Percentiles rank a stretch among this genome's conserved stretches.
Evolutionary conservation across 2,797 vertebrate genomes (phyloP).

Genomic region (Enteromius radiatus): DNA sequence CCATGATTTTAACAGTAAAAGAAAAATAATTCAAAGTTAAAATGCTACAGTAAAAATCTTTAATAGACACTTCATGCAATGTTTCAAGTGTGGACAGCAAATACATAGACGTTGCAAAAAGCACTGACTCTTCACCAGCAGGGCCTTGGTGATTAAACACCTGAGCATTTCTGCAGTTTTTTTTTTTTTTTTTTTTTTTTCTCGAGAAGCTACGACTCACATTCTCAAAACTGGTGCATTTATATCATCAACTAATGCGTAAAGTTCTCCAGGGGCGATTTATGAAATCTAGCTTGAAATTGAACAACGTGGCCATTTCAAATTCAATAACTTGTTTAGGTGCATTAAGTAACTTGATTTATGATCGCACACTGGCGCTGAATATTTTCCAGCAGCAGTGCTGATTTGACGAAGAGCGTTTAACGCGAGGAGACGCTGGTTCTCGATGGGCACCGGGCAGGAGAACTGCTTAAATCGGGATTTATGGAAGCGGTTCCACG

Average conservation of each 20-base stretch:
- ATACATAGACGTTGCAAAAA: not conserved
- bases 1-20: no score
- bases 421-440: not conserved
- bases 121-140: not conserved
- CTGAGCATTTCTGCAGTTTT: not conserved
- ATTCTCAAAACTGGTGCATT: not conserved
- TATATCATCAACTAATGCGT: conserved; percentile 4
- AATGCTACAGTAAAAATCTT: no score
- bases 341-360: conserved; percentile 46
- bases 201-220: not conserved
- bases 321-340: conserved; percentile 9
- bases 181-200: no score
- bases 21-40: no score
- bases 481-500: conserved; percentile 56
- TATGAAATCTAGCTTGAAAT: conserved; percentile 37
- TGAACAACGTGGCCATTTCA: conserved; percentile 27
- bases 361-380: conserved; percentile 42
- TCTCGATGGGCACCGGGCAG: conserved; percentile 18
- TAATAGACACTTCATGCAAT: no score
- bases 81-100: not conserved
- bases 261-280: conserved; percentile 14
- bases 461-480: conserved; percentile 50
- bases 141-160: not conserved
- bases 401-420: conserved; percentile 30
- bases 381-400: conserved; percentile 48